Base-by-base conservation (phyloP, 2,888 invertebrate species). In the Atrina japonica region DNA sequence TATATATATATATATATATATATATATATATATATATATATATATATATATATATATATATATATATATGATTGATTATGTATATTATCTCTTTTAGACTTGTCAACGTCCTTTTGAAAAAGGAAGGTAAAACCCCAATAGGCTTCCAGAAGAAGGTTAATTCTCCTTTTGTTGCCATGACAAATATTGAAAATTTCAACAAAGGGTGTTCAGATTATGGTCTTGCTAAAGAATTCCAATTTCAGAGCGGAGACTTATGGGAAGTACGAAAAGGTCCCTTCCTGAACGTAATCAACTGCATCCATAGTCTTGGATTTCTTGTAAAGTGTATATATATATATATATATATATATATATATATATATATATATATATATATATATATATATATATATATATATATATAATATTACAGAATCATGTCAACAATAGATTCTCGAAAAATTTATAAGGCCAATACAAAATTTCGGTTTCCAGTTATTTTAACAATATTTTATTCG, bases 161-260 rank as follows among this genome's bases (percentile, higher is more conserved):
- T 58, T 83, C 87, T n/a, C 84, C 86, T n/a, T 88, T 89, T 72
- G 85, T 87, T 55, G 86, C 86, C 43, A 82, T 87, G 86, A 84
- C 86, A 73, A 89, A 89, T 80, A 86, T 88, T 58, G 88, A 88
- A 61, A 77, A 78, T 60, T 89, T 87, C 76, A 85, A 84, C 82
- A 85, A 86, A 69, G 88, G 84, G 2, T 81, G 81, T 52, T 67
- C 70, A 18, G 70, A 75, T 11, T 89, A 85, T 68, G 89, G 89
- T 1, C 61, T 89, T 40, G 73, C 74, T 29, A 81, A 83, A 69
- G 84, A 85, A 71, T 77, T 72, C 23, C 72, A 80, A 45, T 86
- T 88, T 77, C 84, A 85, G 76, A 84, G 85, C 27, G 81, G 80
- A 18, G 89, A 89, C 70, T 76, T 89, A 70, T 85, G 85, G 81